A percentile compares a stretch with the other conserved stretches of the same genome.
Conservation (phyloP, 1,140 invertebrate species). For the Acromyrmex charruanus region DNA sequence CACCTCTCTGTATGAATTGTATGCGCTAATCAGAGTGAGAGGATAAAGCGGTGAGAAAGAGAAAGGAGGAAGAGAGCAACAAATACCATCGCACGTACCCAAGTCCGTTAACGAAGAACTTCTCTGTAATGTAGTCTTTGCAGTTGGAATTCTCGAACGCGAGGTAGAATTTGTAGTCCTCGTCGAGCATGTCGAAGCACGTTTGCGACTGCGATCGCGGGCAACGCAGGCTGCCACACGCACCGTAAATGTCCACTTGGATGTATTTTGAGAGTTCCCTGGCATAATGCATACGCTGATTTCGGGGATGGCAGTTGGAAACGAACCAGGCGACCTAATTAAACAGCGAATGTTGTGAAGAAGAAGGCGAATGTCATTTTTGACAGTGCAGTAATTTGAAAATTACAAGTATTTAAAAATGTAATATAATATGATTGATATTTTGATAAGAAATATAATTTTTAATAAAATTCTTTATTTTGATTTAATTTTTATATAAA, state of each 20-base stretch:
- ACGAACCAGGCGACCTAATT: slow-evolving; percentile 97
- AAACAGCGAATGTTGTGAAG: slow-evolving; percentile 38
- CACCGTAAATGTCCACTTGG: slow-evolving; percentile 97
- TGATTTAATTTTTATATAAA: slow-evolving; percentile 3
- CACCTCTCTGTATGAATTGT: not conserved
- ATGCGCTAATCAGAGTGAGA: not conserved
- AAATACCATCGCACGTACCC: slow-evolving; percentile 87
- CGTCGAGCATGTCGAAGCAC: slow-evolving; percentile 97
- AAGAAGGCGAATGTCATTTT: slow-evolving; percentile 26
- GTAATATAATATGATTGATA: not conserved
- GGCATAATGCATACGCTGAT: slow-evolving; percentile 95
- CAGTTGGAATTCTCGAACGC: slow-evolving; percentile 99
- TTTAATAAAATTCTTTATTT: not conserved
- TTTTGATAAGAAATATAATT: not conserved
- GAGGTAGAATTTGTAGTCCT: slow-evolving; percentile 98
- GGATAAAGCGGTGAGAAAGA: not conserved
- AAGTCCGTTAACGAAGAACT: slow-evolving; percentile 97
- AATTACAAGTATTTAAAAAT: not conserved
- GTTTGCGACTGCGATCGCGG: slow-evolving; percentile 92
- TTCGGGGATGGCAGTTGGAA: slow-evolving; percentile 97
- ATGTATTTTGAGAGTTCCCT: slow-evolving; percentile 95
- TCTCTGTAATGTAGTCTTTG: slow-evolving; percentile 98
- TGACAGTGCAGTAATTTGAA: not conserved
- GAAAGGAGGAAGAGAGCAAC: not conserved
- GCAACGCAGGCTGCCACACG: slow-evolving; percentile 95